Evolutionary conservation across 2,888 invertebrate genomes (phyloP).

Genomic region (Eupithecia tripunctaria): DNA sequence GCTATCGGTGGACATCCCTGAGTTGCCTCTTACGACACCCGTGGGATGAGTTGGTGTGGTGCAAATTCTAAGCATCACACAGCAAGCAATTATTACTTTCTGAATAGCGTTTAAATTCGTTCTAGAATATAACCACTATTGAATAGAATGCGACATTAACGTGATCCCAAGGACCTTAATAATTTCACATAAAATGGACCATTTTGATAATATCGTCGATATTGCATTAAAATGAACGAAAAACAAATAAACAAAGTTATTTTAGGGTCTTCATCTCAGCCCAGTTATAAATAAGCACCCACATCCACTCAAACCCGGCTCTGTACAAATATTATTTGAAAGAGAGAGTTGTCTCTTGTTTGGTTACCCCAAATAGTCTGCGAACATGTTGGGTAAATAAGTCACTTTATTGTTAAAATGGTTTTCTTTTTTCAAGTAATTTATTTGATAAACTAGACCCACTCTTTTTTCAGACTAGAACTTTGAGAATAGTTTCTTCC

Average conservation of each 20-base stretch:
- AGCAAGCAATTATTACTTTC: no score
- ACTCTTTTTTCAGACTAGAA: no score
- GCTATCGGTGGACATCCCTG: no score
- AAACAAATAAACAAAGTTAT: neutral
- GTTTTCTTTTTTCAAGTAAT: neutral
- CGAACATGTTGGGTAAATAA: slow-evolving; percentile 33
- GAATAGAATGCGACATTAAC: no score
- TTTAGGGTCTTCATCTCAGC: neutral
- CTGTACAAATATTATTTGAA: slow-evolving; percentile 57
- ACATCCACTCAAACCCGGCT: neutral
- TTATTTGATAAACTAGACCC: no score
- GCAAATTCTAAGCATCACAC: no score
- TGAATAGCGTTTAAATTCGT: no score
- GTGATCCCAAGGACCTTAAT: neutral
- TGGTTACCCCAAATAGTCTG: slow-evolving; percentile 50
- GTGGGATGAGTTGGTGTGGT: no score
- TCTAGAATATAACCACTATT: no score
- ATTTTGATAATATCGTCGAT: neutral
- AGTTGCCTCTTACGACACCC: no score
- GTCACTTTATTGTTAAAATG: neutral
- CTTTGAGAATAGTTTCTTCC: no score
- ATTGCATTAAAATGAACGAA: neutral
- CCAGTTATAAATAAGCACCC: slow-evolving; percentile 15
- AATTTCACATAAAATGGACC: neutral
- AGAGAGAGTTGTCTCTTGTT: slow-evolving; percentile 50